Base-by-base conservation (phyloP, 2,888 invertebrate species). In the Slavum lentiscoides region DNA sequence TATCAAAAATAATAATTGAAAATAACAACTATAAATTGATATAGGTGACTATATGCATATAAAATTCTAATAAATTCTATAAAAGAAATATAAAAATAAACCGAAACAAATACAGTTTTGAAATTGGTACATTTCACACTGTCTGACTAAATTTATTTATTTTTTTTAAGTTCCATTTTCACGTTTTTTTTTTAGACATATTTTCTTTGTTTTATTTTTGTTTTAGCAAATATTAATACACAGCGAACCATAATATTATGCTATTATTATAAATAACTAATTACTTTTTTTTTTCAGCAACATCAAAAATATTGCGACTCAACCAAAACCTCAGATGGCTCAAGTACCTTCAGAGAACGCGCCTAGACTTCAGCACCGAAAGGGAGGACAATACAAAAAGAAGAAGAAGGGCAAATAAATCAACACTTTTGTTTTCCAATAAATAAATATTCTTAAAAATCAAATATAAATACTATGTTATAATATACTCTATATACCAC, bases 321-420 rank as follows among this genome's bases (percentile, higher is more conserved):
- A 80, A 6, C 80, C 80, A 15, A 80, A 80, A 80, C 55, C 80
- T 8, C 80, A 80, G 30, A 80, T 61, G 8, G 13, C 69, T 55
- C 77, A 77, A 77, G 21, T 55, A 30, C 72, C 80, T 58, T 70
- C 69, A 0, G 80, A 80, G 2, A 80, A 80, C 8, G 90, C 90
- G 55, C 91, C 91, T 82, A 89, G 92, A n/a, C 92, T 92, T 87
- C 91, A 92, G 84, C 90, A 92, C 84, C 87, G 90, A 61, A 92
- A 92, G 85, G 75, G 91, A 76, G 75, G 91, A 76, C 91, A 91
- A 82, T 91, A 91, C 85, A 92, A 92, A 86, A 92, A 92, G 86
- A 93, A 93, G 87, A 92, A 92, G 86, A 89, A 89, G 84, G 89
- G 90, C 73, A 80, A 80, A 80, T 80, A 72, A 72, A 62, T 21